Evolutionary conservation across 2,888 invertebrate species (phyloP).

Genomic region (Diogma glabrata): DNA sequence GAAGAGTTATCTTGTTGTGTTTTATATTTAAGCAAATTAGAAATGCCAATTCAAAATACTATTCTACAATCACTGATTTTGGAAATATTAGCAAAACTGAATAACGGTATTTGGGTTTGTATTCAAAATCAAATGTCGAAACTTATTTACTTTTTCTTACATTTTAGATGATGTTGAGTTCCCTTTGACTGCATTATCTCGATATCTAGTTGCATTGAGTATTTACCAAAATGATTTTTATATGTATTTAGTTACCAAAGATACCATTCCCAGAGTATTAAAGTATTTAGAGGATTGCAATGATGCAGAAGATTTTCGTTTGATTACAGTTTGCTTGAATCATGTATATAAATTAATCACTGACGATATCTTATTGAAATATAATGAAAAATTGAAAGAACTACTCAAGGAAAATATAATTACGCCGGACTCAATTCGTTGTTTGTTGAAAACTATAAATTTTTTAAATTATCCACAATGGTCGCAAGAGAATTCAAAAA

Average conservation of each 20-base stretch:
- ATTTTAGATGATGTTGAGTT: constrained; percentile 23
- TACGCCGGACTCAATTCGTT: constrained; percentile 23
- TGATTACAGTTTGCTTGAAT: constrained; percentile 38
- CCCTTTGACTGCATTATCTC: constrained; percentile 33
- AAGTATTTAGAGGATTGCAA: constrained; percentile 28
- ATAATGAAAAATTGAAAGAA: constrained; percentile 29
- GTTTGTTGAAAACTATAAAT: constrained; percentile 29
- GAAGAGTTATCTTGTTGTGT: constrained; percentile 36
- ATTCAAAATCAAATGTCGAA: background rate
- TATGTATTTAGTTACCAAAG: constrained; percentile 31
- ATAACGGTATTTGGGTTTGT: constrained; percentile 17
- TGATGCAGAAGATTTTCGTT: constrained; percentile 33
- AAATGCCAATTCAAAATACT: constrained; percentile 28
- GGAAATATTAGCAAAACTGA: constrained; percentile 25
- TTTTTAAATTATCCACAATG: constrained; percentile 39
- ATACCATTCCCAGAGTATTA: constrained; percentile 34
- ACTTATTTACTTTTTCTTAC: background rate
- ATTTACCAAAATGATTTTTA: constrained; percentile 30
- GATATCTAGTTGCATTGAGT: constrained; percentile 36
- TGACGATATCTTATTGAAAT: constrained; percentile 30
- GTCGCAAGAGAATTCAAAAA: constrained; percentile 31
- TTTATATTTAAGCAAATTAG: constrained; percentile 39
- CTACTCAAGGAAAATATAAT: constrained; percentile 29
- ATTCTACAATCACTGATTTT: constrained; percentile 31
- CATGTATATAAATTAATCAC: constrained; percentile 34